These are phyloP conservation scores for Frankliniella fusca DNA, from an alignment of 2,888 invertebrate genomes.

Conservation along the genomic window DNA sequence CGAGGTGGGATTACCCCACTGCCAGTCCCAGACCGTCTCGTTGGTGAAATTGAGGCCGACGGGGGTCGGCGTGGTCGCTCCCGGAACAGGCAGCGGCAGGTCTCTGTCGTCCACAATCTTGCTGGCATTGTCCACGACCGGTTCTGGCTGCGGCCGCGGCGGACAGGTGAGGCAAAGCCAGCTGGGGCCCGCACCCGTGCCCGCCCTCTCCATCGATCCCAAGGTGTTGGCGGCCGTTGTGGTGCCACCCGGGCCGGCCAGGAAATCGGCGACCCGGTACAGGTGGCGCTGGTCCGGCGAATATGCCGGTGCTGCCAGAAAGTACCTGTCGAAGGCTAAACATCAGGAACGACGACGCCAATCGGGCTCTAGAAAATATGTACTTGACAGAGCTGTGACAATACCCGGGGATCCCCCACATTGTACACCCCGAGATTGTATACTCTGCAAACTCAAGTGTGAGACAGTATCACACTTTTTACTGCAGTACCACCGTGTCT, in stretches of 20 bases:
- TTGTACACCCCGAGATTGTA: too few species aligned
- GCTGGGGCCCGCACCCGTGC: slow-evolving; percentile 48
- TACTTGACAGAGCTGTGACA: too few species aligned
- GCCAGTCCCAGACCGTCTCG: slow-evolving; percentile 9
- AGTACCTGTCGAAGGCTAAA: slow-evolving; percentile 68
- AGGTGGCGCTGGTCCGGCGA: slow-evolving; percentile 77
- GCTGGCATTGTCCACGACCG: slow-evolving; percentile 48
- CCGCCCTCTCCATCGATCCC: too few species aligned
- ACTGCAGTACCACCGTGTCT: too few species aligned
- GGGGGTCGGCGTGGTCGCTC: background rate
- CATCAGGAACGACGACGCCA: too few species aligned
- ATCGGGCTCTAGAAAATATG: too few species aligned
- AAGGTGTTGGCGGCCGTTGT: too few species aligned
- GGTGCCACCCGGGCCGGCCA: too few species aligned
- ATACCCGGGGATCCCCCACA: too few species aligned
- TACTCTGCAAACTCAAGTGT: too few species aligned
- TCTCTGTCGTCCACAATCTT: slow-evolving; percentile 40
- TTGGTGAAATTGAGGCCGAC: slow-evolving; percentile 27
- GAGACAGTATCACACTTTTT: too few species aligned
- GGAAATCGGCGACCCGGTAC: slow-evolving; percentile 71
- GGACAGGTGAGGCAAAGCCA: slow-evolving; percentile 60
- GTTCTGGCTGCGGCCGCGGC: slow-evolving; percentile 43
- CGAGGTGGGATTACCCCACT: slow-evolving; percentile 29
- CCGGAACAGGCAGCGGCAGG: background rate
- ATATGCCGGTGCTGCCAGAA: slow-evolving; percentile 72